phyloP scores from a whole-genome alignment of 2,113 vertebrate species.

The Atrichornis clamosus region DNA sequence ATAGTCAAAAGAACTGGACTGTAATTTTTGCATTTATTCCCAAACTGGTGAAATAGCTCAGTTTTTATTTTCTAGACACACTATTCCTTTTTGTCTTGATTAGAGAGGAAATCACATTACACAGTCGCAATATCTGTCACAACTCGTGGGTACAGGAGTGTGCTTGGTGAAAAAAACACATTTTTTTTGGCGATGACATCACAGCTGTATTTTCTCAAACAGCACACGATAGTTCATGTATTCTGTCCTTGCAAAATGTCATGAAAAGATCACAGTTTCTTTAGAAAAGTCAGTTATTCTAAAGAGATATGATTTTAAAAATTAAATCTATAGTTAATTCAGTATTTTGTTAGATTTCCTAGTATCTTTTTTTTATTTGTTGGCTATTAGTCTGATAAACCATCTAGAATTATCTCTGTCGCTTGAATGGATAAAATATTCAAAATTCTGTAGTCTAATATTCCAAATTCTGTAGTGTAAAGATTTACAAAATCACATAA shows the following conservation, averaged over 20 bases:
- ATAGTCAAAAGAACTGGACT: neutral
- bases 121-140: neutral
- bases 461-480: neutral
- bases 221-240: neutral
- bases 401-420: neutral
- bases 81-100: neutral
- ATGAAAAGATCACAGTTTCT: neutral
- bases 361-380: neutral
- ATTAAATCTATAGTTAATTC: neutral
- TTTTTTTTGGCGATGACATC: neutral
- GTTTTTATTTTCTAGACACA: neutral
- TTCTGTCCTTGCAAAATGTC: neutral
- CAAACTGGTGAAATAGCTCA: neutral
- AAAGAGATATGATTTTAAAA: neutral
- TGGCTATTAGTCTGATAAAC: neutral
- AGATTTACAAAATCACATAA: neutral
- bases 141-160: accelerated
- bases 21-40: neutral
- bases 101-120: neutral
- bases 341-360: neutral
- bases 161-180: neutral
- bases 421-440: neutral
- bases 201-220: neutral
- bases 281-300: neutral
- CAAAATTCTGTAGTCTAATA: neutral